Base-by-base conservation (phyloP, 2,113 vertebrate genomes). In the Esox niger region DNA sequence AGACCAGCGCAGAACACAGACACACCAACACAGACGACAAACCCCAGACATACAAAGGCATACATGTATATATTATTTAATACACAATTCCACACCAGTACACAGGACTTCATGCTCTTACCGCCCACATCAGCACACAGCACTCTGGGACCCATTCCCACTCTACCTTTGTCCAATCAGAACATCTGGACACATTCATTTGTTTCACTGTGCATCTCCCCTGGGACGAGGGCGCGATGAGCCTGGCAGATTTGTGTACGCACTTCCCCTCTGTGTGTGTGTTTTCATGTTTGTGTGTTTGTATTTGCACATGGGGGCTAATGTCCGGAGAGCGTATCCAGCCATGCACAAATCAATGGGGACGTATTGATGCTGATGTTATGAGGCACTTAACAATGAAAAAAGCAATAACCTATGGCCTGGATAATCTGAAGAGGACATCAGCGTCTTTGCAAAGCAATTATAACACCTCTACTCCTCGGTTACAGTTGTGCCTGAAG, bases 351-450 rank as follows among this genome's bases (percentile, higher is more conserved):
- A 85, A 85, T 87, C 88, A 84, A 83, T 82, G 81, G 62, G 71
- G 74, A 71, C 70, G 73, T 86, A 88, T 87, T 63, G 61, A 88
- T 77, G 80, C 68, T 5, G 25, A 70, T 84, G 86, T 88, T 83
- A 88, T 65, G 82, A 79, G 82, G 71, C 82, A 82, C 80, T 87
- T 84, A 85, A 86, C 79, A 86, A 86, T 86, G 79, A 84, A 85
- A 87, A 85, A 79, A 75, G 76, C 88, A 83, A 87, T 87, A 82
- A 85, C 70, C 76, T 85, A 75, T 77, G 84, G 86, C 84, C 82
- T 62, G 68, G 75, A 82, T 84, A 87, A 89, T 84, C 77, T 30
- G 17, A 43, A n/a, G 15, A 69, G 82, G 78, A 73, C 80, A 84
- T 84, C 85, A 59, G 63, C 68, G 69, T 73, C 68, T 76, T 79